phyloP scores from a whole-genome alignment of 2,113 vertebrate species.

The Alligator sinensis region DNA sequence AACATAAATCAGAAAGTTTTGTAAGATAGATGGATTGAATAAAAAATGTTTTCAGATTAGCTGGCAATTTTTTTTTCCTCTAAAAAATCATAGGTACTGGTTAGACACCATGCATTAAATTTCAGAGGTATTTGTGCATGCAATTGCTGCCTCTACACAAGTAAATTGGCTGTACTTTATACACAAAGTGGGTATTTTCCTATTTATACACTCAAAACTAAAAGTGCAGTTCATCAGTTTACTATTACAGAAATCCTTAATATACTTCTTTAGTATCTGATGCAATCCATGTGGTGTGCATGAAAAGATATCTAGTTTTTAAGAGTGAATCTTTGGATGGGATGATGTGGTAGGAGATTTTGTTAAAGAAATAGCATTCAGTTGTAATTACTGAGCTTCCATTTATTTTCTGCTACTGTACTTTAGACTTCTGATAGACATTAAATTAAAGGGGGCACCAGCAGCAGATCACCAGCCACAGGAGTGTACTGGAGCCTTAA shows the following conservation, averaged over 20 bases:
- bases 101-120: neutral
- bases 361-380: neutral
- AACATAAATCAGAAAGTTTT: neutral
- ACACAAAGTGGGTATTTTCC: neutral
- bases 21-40: neutral
- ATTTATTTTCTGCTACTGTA: neutral
- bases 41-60: neutral
- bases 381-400: neutral
- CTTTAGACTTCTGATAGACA: neutral
- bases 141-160: neutral
- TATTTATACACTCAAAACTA: neutral
- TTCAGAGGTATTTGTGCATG: neutral
- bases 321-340: neutral
- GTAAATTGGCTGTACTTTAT: neutral
- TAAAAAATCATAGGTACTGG: accelerated
- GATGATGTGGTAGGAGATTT: neutral
- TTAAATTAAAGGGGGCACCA: too few species aligned
- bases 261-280: neutral
- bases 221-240: neutral
- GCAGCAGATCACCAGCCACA: too few species aligned
- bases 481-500: too few species aligned
- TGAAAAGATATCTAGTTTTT: neutral
- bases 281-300: neutral
- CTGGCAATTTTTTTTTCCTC: neutral
- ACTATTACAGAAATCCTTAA: neutral